Evolutionary conservation across 2,113 vertebrate species (phyloP), one percentile per base, ranked within the genome.

Genomic region (Balaeniceps rex): DNA sequence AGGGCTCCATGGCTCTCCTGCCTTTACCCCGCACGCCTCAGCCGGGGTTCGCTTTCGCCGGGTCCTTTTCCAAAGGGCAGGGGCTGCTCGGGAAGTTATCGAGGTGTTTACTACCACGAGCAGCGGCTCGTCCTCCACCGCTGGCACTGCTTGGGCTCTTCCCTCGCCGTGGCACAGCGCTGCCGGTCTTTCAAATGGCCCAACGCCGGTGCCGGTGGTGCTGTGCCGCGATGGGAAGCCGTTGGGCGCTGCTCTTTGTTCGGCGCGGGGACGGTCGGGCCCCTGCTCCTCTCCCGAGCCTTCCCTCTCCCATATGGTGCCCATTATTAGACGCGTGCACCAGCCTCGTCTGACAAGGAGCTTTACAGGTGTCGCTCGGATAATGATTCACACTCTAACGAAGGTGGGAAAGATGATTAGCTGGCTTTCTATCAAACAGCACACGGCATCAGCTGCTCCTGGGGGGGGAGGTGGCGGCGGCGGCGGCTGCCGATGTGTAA

Each of bases 361-460:
- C 94, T 57, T 80, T 94, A 74, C 97, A 97, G 97, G 97, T 97
- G 97, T 97, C 88, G 34, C 86, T 16, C 8, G 80, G 92, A 82
- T 97, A 97, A 97, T 65, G 94, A 96, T 95, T 97, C 95, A 95
- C 95, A 96, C 95, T 65, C 95, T 31, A 9, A 64, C 14, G 83
- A 93, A 96, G 94, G 94, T 95, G 91, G 95, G 88, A 96, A 96
- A 94, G 92, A 94, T 95, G 96, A 97, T 97, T 97, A 97, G 93
- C 89, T 90, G 84, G 74, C 85, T 84, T 88, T 90, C 85, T 15
- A 87, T 91, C 93, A 94, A 86, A 10, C 77, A 66, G 71, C 96
- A 66, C 92, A 5, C 16, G 9, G 87, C 92, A 92, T 95, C 97
- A 96, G 95, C 95, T 97, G 97, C 36, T 90, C 74, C 10, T 14